Evolutionary conservation across 2,797 vertebrate genomes (phyloP).

Genomic region (Chaunax sp.): DNA sequence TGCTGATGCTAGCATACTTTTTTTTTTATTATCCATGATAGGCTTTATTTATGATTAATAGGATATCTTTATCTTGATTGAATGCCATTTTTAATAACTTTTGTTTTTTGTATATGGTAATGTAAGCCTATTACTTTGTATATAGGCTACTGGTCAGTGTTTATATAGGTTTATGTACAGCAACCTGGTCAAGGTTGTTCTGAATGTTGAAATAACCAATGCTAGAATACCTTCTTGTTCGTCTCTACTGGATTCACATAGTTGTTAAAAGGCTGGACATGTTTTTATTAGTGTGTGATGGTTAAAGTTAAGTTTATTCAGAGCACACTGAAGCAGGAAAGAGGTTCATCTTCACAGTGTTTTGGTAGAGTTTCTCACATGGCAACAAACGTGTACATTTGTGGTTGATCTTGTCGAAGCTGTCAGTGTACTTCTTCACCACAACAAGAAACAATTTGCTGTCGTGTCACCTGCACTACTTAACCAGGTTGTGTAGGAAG

Average conservation of each 20-base stretch:
- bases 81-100: background rate
- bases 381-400: no score
- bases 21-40: background rate
- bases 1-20: background rate
- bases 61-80: constrained; percentile 1
- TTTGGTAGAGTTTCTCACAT: no score
- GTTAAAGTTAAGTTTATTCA: no score
- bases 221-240: background rate
- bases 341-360: no score
- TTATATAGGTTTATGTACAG: no score
- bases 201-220: no score
- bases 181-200: no score
- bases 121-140: constrained; percentile 2
- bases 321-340: no score
- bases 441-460: background rate
- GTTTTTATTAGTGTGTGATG: no score
- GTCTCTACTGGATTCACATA: background rate
- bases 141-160: no score
- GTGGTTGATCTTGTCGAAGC: no score
- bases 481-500: constrained; percentile 1
- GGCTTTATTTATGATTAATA: constrained; percentile 18
- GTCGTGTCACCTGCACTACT: background rate
- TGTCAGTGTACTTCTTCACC: no score
- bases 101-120: background rate
- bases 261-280: background rate